Percentiles rank a stretch among this genome's conserved stretches.
Evolutionary conservation across 53 echinoderm and acorn worm species (phyloP).

Genomic region (Zoroaster sp.): DNA sequence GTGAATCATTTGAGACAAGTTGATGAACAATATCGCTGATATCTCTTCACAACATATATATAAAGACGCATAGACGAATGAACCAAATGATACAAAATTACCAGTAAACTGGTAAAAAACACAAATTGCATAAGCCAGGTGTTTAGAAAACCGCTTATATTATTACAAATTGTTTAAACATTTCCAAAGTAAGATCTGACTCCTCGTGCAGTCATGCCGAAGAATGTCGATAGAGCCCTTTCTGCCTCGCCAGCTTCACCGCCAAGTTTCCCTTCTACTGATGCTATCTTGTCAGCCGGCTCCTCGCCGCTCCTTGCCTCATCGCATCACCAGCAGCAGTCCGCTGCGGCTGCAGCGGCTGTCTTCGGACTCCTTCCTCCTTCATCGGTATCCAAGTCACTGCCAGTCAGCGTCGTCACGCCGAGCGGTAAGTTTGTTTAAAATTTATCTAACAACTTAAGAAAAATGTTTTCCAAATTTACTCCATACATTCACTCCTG

Average conservation of each 20-base stretch:
- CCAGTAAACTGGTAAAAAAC: no score
- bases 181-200: no score
- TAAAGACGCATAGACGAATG: not conserved
- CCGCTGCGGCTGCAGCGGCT: conserved; percentile 40
- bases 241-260: conserved; percentile 28
- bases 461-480: not conserved
- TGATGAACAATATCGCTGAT: not conserved
- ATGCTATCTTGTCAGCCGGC: conserved; percentile 29
- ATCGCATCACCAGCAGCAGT: conserved; percentile 25
- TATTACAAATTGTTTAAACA: no score
- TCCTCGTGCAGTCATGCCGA: conserved; percentile 3
- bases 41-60: not conserved
- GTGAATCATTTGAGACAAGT: not conserved
- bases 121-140: no score
- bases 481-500: no score
- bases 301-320: conserved; percentile 43
- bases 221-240: not conserved
- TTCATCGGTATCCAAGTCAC: conserved; percentile 49
- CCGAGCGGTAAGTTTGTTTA: conserved; percentile 58
- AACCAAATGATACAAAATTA: no score
- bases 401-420: conserved; percentile 65
- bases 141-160: no score
- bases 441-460: no score
- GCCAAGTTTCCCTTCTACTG: conserved; percentile 30
- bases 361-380: conserved; percentile 49